Conservation (phyloP, 2,888 invertebrate species). For the Andrena hattorfiana region DNA sequence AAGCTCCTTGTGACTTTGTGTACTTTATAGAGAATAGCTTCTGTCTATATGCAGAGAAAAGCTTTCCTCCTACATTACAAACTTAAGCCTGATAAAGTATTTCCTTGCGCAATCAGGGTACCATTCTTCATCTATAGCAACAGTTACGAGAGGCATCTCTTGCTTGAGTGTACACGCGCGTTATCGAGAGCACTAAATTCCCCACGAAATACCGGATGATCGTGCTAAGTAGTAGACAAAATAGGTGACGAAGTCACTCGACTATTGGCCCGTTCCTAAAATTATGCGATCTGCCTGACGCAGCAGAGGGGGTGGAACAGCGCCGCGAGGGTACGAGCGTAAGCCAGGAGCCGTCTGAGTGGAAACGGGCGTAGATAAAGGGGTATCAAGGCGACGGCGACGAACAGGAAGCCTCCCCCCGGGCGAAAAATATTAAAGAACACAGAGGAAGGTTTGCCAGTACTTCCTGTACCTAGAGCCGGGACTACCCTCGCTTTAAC, state of each 20-base stretch:
- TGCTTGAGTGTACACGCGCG: neutral
- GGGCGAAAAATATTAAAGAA: constrained; percentile 12
- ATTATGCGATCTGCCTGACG: constrained; percentile 25
- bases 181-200: constrained; percentile 15
- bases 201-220: constrained; percentile 11
- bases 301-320: neutral
- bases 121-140: too few relatives aligned
- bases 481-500: constrained; percentile 6
- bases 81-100: too few relatives aligned
- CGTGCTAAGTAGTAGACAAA: neutral
- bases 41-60: too few relatives aligned
- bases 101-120: too few relatives aligned
- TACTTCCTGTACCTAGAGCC: neutral
- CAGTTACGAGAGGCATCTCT: too few relatives aligned
- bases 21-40: too few relatives aligned
- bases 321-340: neutral
- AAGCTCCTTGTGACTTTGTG: too few relatives aligned
- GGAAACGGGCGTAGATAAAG: constrained; percentile 37
- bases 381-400: constrained; percentile 4
- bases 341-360: neutral
- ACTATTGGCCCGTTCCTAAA: constrained; percentile 26
- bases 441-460: neutral
- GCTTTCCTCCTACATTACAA: too few relatives aligned
- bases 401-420: neutral
- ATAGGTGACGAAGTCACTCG: constrained; percentile 22